Conservation (phyloP, 2,797 vertebrate genomes). For the Cheirogaleus major region DNA sequence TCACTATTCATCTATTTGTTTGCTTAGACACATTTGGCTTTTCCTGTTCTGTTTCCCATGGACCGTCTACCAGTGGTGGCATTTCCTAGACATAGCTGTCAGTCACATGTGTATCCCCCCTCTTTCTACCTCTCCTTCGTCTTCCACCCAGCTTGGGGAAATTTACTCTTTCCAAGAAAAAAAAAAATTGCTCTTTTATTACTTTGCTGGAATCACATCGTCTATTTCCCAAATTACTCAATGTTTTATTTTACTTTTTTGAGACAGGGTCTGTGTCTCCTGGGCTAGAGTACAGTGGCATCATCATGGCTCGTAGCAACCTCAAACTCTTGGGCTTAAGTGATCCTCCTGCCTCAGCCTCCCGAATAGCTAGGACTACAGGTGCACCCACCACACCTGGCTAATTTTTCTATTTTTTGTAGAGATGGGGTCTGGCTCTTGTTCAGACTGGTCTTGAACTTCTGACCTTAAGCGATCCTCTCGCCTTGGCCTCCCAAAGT, state of each 20-base stretch:
- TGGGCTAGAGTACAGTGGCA: not conserved
- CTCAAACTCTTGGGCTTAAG: not conserved
- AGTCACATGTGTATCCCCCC: accelerated
- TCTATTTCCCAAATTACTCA: not conserved
- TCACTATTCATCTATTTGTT: not conserved
- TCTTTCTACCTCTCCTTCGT: too few relatives aligned
- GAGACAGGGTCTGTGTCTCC: not conserved
- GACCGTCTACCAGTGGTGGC: not conserved
- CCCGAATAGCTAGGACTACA: not conserved
- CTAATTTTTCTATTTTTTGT: not conserved
- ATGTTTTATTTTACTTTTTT: not conserved
- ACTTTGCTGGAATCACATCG: not conserved
- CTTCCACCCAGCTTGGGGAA: not conserved
- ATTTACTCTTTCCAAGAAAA: not conserved
- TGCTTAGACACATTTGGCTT: not conserved
- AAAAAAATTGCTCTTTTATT: not conserved
- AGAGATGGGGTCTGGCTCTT: not conserved
- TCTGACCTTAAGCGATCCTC: not conserved
- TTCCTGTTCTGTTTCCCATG: not conserved
- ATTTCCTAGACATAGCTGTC: not conserved
- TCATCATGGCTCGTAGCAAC: not conserved
- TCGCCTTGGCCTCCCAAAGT: not conserved
- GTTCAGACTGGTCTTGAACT: not conserved
- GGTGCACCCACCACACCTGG: not conserved
- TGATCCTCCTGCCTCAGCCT: not conserved